Evolutionary conservation across 2,113 vertebrate species (phyloP).

Genomic region (Gorsachius goisagi): DNA sequence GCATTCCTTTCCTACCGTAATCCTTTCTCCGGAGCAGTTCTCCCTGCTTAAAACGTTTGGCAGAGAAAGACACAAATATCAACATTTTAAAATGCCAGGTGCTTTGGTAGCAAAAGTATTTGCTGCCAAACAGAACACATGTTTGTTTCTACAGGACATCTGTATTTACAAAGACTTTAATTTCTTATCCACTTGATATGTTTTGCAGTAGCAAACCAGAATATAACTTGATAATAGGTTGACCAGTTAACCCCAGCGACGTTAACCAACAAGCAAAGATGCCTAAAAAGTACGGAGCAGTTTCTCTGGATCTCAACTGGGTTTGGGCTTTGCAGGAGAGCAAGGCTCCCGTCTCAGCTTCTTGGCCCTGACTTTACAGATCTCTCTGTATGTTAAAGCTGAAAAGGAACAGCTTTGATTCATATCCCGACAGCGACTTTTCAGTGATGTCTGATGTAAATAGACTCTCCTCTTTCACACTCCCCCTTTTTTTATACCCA

Average conservation of each 20-base stretch:
- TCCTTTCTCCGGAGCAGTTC: background rate
- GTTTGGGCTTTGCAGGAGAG: background rate
- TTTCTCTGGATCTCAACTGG: background rate
- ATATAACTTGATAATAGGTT: fast-evolving
- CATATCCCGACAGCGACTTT: background rate
- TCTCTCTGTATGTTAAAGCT: background rate
- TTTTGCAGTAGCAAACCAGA: background rate
- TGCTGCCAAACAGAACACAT: background rate
- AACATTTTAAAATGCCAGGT: background rate
- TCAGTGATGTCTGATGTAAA: background rate
- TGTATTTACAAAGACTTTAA: background rate
- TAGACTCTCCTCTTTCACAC: background rate
- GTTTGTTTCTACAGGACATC: background rate
- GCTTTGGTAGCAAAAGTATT: background rate
- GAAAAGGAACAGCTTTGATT: background rate
- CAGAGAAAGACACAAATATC: background rate
- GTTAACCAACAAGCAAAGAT: no score
- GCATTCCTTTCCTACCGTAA: background rate
- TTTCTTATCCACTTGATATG: background rate
- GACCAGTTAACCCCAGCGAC: background rate
- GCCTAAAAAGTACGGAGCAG: background rate
- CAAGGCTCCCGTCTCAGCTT: background rate
- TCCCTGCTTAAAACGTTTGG: background rate
- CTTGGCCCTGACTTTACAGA: background rate
- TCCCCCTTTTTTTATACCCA: background rate